These are phyloP conservation scores for Antheraea pernyi DNA, from an alignment of 1,140 invertebrate genomes.

Conservation along the genomic window DNA sequence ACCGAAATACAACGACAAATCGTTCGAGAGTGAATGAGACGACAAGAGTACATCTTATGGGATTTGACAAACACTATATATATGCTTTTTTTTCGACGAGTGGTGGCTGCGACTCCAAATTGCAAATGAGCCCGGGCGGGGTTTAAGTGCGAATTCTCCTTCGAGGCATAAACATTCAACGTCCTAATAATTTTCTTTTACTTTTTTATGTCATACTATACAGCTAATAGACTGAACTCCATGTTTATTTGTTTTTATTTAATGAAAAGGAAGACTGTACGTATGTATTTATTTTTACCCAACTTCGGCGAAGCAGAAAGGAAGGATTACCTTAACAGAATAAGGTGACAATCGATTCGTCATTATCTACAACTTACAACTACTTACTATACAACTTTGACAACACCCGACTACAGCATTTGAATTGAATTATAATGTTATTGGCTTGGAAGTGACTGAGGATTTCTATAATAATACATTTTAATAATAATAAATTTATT, in stretches of 20 bases:
- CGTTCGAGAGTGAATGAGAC: slow-evolving; percentile 31
- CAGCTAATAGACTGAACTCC: not conserved
- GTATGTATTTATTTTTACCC: no score
- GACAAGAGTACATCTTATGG: slow-evolving; percentile 30
- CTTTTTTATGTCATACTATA: not conserved
- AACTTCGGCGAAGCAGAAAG: no score
- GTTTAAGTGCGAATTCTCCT: slow-evolving; percentile 28
- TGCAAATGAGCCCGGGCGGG: slow-evolving; percentile 38
- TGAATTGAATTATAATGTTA: no score
- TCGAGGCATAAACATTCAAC: slow-evolving; percentile 18
- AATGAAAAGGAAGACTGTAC: no score
- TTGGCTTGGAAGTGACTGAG: no score
- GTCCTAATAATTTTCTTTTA: slow-evolving; percentile 1
- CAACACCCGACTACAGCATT: no score
- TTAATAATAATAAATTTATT: no score
- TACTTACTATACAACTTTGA: no score
- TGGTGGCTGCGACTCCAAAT: slow-evolving; percentile 43
- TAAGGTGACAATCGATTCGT: no score
- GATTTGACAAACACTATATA: slow-evolving; percentile 49
- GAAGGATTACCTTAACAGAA: no score
- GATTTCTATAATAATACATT: no score
- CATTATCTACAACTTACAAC: no score
- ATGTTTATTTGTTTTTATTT: not conserved
- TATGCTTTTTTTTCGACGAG: slow-evolving; percentile 22
- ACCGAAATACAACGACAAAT: slow-evolving; percentile 28